Base-by-base conservation (phyloP, 2,797 vertebrate species). In the Myripristis jacobus region DNA sequence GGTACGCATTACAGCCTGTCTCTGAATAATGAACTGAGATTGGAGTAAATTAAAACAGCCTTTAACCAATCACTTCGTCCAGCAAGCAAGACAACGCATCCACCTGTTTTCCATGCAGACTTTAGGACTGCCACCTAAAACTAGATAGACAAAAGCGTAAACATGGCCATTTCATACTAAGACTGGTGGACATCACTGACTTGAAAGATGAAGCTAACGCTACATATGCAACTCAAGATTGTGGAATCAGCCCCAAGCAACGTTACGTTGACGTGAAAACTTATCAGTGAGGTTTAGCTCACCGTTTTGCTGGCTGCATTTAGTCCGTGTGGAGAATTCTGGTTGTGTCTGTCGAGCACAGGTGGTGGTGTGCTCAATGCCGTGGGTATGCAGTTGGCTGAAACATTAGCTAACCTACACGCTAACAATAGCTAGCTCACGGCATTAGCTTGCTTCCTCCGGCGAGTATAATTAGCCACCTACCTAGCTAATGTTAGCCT, bases 361-460 rank as follows among this genome's bases (percentile, higher is more conserved):
- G 59, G 88, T 64, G 66, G 71, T 68, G 81, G 71, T 77, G 21
- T 69, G 70, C 74, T 89, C 65, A 86, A 65, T 77, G 44, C 59
- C 57, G 71, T 73, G 59, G 74, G 69, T 71, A 46, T 68, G 68
- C 77, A 80, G 72, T 69, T 85, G 67, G 70, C 72, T 84, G 77
- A 81, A 89, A 88, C 81, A 89, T 76, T 88, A 84, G 82, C 87
- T 73, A 73, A 70, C 61, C 82, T 65, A 73, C 65, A 83, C 67
- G 85, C 88, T 91, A 92, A 91, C 92, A 91, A 92, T 90, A 89
- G 89, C 90, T 91, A 92, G 86, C 88, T 85, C 80, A 73, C 55
- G 67, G 79, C 63, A 74, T 84, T 87, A 88, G 89, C 88, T 63
- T 47, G 75, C 73, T 77, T 86, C 57, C 72, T 78, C 75, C 75